Percentiles rank a stretch among this genome's conserved stretches.
Conservation (phyloP, 35 echinoderm and acorn worm genomes). For the Heliocidaris tuberculata region DNA sequence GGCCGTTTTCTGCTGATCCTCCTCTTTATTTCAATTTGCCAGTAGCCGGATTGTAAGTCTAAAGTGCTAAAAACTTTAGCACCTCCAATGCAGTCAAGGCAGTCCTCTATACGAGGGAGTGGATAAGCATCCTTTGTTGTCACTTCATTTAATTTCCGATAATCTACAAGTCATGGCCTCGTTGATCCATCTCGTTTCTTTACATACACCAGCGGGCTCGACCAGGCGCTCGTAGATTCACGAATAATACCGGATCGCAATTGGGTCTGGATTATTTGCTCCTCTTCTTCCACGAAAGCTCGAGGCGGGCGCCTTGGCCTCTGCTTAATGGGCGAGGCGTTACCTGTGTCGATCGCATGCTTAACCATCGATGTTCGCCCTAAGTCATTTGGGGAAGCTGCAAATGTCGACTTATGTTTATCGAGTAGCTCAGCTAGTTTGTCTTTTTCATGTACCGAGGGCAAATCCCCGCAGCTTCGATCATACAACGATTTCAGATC, state of each 20-base stretch:
- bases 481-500: constrained; percentile 5
- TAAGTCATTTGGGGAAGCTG: constrained; percentile 39
- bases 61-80: constrained; percentile 56
- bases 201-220: constrained; percentile 23
- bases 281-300: constrained; percentile 52
- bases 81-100: constrained; percentile 44
- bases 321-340: constrained; percentile 53
- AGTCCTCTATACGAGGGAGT: constrained; percentile 61
- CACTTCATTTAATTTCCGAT: constrained; percentile 37
- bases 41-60: constrained; percentile 52
- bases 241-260: constrained; percentile 32
- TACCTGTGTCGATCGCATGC: constrained; percentile 54
- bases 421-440: background rate
- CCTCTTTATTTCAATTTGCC: constrained; percentile 48
- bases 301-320: constrained; percentile 35
- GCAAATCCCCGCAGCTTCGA: background rate
- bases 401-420: constrained; percentile 28
- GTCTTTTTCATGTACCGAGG: background rate
- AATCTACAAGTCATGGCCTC: constrained; percentile 51
- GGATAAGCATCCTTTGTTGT: constrained; percentile 57
- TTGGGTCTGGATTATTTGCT: constrained; percentile 46
- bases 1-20: constrained; percentile 45
- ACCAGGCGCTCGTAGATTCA: constrained; percentile 48
- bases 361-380: constrained; percentile 50
- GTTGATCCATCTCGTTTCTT: constrained; percentile 40